Base-by-base conservation (phyloP, 2,113 vertebrate genomes). In the Gymnocephalus cernua region DNA sequence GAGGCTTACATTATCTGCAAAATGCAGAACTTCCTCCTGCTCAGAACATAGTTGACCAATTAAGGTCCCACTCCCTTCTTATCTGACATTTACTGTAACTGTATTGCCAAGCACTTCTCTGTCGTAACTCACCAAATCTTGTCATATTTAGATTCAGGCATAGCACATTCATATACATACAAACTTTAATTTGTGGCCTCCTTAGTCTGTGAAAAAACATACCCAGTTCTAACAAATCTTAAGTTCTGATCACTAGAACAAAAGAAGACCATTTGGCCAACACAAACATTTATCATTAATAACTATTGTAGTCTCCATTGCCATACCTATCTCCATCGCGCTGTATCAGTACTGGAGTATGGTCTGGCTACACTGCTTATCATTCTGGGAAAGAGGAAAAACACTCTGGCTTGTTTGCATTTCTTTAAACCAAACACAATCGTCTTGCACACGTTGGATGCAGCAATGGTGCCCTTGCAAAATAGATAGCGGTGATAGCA, bases 1-100 rank as follows among this genome's bases (percentile, higher is more conserved):
- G 23, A 71, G 48, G 16, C 23, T 25, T 4, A 59, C 32, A 65
- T 0, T 35, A 79, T 72, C 73, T 65, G 65, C 58, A 32, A 59
- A 51, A 83, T 41, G 82, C 77, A 81, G 69, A 78, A 82, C 80
- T 80, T 79, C 65, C 70, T 74, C 70, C 27, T 23, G 27, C 63
- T 51, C 45, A 65, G 14, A 70, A 56, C 64, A 56, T 19, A 15
- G 45, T 16, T 12, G 1, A 71, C 79, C 25, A 41, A 7, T 45
- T 19, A 19, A 25, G 32, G 65, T 0, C 61, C 61, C 69, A 65
- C 53, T 69, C 69, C 25, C 27, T 21, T 65, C 51, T 66, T 54
- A 58, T 82, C 71, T 74, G 27, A 71, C 70, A 56, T 16, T 57
- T 81, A 59, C 16, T 1, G 0, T 23, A 32, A 59, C 53, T 25